phyloP scores from a whole-genome alignment of 2,888 invertebrate species.

The Rapana venosa region DNA sequence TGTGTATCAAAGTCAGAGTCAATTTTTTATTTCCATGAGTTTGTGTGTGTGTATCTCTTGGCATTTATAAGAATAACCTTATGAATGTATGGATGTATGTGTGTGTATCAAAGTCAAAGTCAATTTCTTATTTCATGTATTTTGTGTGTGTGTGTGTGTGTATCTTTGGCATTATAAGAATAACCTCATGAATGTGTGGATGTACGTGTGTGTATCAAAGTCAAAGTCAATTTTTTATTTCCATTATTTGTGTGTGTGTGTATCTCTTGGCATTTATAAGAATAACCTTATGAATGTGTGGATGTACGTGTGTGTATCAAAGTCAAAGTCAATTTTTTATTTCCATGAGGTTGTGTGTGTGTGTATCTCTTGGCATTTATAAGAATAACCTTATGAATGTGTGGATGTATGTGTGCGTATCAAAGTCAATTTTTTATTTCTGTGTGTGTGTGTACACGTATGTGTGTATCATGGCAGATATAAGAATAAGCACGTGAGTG shows the following conservation, averaged over 20 bases:
- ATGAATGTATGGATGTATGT: background rate
- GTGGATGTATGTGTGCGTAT: constrained; percentile 6
- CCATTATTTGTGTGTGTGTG: background rate
- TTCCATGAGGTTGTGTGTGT: background rate
- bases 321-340: too few relatives aligned
- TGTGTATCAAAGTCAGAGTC: background rate
- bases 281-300: background rate
- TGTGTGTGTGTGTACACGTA: background rate
- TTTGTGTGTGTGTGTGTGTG: background rate
- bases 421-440: background rate
- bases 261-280: background rate
- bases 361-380: too few relatives aligned
- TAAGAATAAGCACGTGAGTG: background rate
- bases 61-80: background rate
- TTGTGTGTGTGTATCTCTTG: too few relatives aligned
- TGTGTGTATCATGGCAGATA: background rate
- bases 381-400: background rate
- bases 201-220: background rate
- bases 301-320: constrained; percentile 17
- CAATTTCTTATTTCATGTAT: too few relatives aligned
- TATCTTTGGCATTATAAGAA: too few relatives aligned
- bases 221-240: background rate
- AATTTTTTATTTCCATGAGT: background rate
- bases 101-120: too few relatives aligned
- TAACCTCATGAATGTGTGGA: too few relatives aligned